phyloP scores from a whole-genome alignment of 2,797 vertebrate species.

The Myotis vivesi region DNA sequence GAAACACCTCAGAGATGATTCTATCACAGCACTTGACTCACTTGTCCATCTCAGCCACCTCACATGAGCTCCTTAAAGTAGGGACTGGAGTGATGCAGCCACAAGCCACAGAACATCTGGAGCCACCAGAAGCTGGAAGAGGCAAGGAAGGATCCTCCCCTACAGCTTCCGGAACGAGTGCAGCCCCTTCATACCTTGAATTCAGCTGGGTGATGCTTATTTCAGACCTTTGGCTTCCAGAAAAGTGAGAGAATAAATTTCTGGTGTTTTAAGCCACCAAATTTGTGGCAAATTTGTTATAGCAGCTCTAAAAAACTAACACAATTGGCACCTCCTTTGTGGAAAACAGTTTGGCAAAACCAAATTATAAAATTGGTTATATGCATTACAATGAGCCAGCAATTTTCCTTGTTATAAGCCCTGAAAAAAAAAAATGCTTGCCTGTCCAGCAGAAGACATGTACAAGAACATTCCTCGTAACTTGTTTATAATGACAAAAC shows the following conservation, averaged over 20 bases:
- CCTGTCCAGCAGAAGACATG: neutral
- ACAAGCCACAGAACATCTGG: neutral
- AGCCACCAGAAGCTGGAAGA: neutral
- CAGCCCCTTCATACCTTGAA: neutral
- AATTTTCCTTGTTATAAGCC: neutral
- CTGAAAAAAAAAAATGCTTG: neutral
- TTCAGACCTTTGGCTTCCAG: neutral
- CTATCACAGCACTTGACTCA: neutral
- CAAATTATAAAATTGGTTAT: neutral
- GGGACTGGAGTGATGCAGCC: neutral
- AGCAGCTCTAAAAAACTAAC: neutral
- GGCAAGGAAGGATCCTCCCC: neutral
- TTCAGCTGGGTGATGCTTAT: neutral
- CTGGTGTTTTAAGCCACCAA: neutral
- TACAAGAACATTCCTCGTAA: neutral
- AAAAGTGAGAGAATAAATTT: neutral
- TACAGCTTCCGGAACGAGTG: neutral
- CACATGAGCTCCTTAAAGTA: neutral
- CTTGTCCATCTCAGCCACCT: neutral
- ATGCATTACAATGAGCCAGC: neutral
- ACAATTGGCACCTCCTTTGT: neutral
- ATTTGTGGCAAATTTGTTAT: neutral
- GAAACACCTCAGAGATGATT: neutral
- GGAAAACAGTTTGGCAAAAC: neutral
- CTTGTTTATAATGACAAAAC: neutral